Conservation (phyloP, 1,140 invertebrate species). For the Sitophilus oryzae region DNA sequence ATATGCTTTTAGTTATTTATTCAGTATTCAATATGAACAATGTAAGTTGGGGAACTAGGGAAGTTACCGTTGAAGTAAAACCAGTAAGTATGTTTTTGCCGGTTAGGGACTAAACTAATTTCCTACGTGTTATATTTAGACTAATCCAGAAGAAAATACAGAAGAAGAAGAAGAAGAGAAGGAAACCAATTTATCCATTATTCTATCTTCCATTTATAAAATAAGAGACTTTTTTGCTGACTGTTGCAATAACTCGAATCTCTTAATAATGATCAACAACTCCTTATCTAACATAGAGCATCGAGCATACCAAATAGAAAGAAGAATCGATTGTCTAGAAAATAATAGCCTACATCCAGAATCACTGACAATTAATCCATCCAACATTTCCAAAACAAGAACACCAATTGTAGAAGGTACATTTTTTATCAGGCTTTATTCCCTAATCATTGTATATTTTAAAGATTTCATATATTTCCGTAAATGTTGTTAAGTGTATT, state of each 20-base stretch:
- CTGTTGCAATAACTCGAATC: not conserved
- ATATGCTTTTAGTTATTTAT: constrained; percentile 85
- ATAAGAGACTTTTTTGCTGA: constrained; percentile 6
- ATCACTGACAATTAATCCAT: not conserved
- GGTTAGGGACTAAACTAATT: not conserved
- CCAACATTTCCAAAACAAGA: constrained; percentile 8
- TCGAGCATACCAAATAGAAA: constrained; percentile 9
- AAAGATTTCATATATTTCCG: too few species aligned
- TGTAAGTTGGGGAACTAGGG: constrained; percentile 87
- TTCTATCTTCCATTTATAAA: not conserved
- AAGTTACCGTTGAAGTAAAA: constrained; percentile 48
- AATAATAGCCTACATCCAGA: constrained; percentile 12
- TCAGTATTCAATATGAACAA: constrained; percentile 87
- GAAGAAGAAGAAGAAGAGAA: too few species aligned
- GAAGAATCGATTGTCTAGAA: constrained; percentile 13
- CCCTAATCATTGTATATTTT: too few species aligned
- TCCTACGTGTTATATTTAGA: not conserved
- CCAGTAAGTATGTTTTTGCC: not conserved
- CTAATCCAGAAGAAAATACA: too few species aligned
- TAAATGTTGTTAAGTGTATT: too few species aligned
- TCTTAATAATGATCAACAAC: constrained; percentile 12
- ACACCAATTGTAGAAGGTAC: constrained; percentile 17
- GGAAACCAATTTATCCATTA: not conserved
- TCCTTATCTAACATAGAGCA: constrained; percentile 4
- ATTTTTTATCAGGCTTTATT: too few species aligned